phyloP scores from a whole-genome alignment of 2,888 invertebrate species.

The Oxystoma pomonae region DNA sequence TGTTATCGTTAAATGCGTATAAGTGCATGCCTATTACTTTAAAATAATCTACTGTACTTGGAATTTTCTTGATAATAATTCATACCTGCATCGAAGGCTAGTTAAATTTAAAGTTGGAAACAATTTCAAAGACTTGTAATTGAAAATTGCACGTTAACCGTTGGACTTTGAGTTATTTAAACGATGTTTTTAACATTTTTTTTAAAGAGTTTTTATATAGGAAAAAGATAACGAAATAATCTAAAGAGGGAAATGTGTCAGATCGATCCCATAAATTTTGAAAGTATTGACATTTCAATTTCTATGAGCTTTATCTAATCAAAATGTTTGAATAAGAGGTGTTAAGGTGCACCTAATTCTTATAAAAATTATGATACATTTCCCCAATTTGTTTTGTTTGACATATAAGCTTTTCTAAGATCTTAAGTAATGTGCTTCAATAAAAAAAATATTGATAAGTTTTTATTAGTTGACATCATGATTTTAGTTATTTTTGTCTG shows the following conservation, averaged over 20 bases:
- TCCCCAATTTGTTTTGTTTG: conserved; percentile 9
- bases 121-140: not conserved
- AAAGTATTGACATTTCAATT: not conserved
- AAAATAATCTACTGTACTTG: not conserved
- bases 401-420: not conserved
- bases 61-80: not conserved
- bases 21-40: not conserved
- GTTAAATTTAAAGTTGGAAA: too few relatives aligned
- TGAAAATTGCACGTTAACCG: not conserved
- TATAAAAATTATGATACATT: conserved; percentile 23
- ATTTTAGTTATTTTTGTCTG: too few relatives aligned
- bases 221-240: not conserved
- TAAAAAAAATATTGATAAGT: not conserved
- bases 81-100: not conserved
- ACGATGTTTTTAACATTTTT: not conserved
- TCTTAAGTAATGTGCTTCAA: not conserved
- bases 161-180: not conserved
- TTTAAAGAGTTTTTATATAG: not conserved
- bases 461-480: not conserved
- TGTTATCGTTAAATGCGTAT: not conserved
- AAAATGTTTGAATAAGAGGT: conserved; percentile 21
- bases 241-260: not conserved
- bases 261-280: not conserved
- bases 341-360: conserved; percentile 16
- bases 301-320: conserved; percentile 18